Evolutionary conservation across 2,888 invertebrate genomes (phyloP), one percentile per base, ranked within the genome.

Genomic region (Sipha maydis): DNA sequence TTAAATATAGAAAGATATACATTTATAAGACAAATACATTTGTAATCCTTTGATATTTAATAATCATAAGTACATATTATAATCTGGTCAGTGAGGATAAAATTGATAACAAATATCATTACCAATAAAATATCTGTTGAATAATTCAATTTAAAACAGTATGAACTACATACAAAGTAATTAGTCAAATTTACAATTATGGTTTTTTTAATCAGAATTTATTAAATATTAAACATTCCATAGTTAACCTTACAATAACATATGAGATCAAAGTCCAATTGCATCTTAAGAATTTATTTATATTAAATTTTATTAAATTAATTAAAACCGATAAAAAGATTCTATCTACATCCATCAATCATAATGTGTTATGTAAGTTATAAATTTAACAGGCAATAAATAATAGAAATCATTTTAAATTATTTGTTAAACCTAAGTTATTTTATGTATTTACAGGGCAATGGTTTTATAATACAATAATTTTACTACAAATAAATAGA

Each of bases 181-280:
- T 61, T 84, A 28, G 28, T 31, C 11, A 84, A 67, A n/a, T 75
- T 56, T 56, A 75, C n/a, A 75, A 75, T 75, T 73, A 73, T 73
- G 21, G 7, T 76, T 75, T 61, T 28, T 61, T 14, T 76, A 61
- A 76, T 76, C 31, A 76, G 38, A 48, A 76, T 11, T 75, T 56
- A 61, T 75, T 56, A 83, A 83, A 61, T 41, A 84, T 38, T 61
- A 41, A 84, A 84, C 56, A 84, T 84, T 76, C 41, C 76, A 76
- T 67, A 76, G 3, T 76, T 84, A 28, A 84, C 41, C 31, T 84
- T 67, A 61, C 9, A 61, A 28, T 76, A 19, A 67, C 41, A 5
- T 48, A 76, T 25, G 67, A 61, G 41, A 84, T 48, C 14, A 41
- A 84, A 84, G 84, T 76, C 25, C 41, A 21, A 38, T 76, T 61